Percentiles rank a stretch among this genome's conserved stretches.
phyloP scores from a whole-genome alignment of 2,113 vertebrate species.

The Campylomormyrus numenius region DNA sequence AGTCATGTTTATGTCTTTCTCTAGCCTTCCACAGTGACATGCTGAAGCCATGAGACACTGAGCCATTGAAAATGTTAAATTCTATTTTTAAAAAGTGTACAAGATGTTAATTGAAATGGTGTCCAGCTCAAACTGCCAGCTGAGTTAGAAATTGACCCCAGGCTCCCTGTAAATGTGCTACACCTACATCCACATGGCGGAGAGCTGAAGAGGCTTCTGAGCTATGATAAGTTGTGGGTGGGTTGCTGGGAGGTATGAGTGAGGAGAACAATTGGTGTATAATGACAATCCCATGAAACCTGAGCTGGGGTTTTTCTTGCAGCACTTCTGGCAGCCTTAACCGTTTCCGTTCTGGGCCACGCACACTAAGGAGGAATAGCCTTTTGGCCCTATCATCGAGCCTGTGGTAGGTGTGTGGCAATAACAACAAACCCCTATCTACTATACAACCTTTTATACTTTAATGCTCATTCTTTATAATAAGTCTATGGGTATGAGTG shows the following conservation, averaged over 20 bases:
- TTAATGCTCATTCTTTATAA: neutral
- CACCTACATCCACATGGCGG: neutral
- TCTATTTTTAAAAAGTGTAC: neutral
- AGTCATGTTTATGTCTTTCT: neutral
- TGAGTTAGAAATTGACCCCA: neutral
- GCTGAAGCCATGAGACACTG: neutral
- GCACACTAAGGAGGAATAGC: neutral
- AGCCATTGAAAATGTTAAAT: neutral
- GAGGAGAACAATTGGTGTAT: neutral
- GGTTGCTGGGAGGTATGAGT: neutral
- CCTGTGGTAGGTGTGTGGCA: neutral
- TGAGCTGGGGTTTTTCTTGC: neutral
- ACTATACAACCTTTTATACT: neutral
- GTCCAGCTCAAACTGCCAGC: neutral
- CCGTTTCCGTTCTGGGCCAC: neutral
- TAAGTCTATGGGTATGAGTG: neutral
- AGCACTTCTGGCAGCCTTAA: neutral
- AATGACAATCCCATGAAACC: slow-evolving; percentile 4
- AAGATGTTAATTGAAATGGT: neutral
- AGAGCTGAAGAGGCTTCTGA: neutral
- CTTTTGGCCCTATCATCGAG: neutral
- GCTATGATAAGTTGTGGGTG: neutral
- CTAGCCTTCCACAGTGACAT: neutral
- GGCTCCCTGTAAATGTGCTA: neutral
- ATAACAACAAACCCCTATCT: neutral